A percentile compares a stretch with the other conserved stretches of the same genome.
Evolutionary conservation across 2,888 invertebrate genomes (phyloP).

Genomic region (Erynnis tages): DNA sequence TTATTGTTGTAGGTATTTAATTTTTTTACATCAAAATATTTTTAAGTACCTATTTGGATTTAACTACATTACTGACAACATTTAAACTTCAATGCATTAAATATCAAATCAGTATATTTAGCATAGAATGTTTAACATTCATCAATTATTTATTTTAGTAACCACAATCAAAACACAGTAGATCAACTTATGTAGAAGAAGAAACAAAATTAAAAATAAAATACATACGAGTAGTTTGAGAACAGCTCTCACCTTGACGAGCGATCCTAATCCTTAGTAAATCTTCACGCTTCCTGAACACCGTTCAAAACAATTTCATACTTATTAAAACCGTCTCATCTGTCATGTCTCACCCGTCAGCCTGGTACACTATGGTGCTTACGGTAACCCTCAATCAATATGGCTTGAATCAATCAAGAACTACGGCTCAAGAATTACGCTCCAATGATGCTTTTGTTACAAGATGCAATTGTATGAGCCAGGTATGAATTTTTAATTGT

Average conservation of each 20-base stretch:
- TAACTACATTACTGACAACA: no score
- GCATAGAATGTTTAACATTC: no score
- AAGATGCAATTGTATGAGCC: background rate
- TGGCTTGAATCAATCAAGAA: constrained; percentile 27
- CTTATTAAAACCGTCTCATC: constrained; percentile 67
- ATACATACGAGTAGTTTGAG: no score
- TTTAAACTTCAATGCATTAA: no score
- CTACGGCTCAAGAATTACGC: constrained; percentile 15
- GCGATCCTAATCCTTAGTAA: constrained; percentile 63
- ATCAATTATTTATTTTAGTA: no score
- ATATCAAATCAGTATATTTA: no score
- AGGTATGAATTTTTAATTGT: constrained; percentile 22
- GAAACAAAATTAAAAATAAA: no score
- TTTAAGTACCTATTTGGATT: no score
- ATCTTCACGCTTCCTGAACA: constrained; percentile 74
- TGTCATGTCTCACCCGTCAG: constrained; percentile 27
- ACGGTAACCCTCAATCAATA: constrained; percentile 57
- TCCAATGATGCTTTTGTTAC: constrained; percentile 5
- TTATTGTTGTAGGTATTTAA: no score
- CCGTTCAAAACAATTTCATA: constrained; percentile 77
- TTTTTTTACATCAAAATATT: no score
- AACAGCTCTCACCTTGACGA: constrained; percentile 52
- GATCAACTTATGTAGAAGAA: no score
- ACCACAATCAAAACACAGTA: no score
- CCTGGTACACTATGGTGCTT: constrained; percentile 30